phyloP scores from a whole-genome alignment of 2,113 vertebrate species.

The Amphiprion ocellaris region DNA sequence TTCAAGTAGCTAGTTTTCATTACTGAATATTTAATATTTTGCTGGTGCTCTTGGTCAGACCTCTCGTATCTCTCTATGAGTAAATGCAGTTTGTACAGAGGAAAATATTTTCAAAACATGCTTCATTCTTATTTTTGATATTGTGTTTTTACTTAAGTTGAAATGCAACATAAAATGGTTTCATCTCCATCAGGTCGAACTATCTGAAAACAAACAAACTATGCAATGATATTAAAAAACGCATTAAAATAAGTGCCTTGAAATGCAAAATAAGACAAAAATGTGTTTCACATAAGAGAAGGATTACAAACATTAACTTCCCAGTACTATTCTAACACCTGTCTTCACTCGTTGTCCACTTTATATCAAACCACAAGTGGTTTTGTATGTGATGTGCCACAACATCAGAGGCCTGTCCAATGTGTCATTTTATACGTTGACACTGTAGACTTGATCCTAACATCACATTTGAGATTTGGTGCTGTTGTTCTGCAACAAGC shows the following conservation, averaged over 20 bases:
- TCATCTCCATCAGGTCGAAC: conserved; percentile 33
- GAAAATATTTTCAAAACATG: conserved; percentile 74
- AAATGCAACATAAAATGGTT: conserved; percentile 46
- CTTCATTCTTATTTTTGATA: conserved; percentile 49
- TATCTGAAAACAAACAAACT: conserved; percentile 16
- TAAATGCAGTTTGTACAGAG: conserved; percentile 78
- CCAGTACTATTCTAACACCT: background rate
- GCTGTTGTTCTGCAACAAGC: background rate
- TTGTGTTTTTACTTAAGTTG: conserved; percentile 35
- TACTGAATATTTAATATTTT: conserved; percentile 78
- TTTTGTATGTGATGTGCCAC: background rate
- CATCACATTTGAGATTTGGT: background rate
- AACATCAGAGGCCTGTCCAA: background rate
- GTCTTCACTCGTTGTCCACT: background rate
- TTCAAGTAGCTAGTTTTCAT: conserved; percentile 65
- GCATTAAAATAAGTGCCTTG: conserved; percentile 1
- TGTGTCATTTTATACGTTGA: background rate
- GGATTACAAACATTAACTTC: background rate
- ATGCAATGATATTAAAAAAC: conserved; percentile 10
- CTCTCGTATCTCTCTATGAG: conserved; percentile 61
- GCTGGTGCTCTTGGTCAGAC: conserved; percentile 79
- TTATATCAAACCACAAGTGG: background rate
- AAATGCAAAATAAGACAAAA: conserved; percentile 17
- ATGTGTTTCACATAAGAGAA: conserved; percentile 20
- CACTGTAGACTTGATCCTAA: background rate